Evolutionary conservation across 2,113 vertebrate species (phyloP).

Genomic region (Ranitomeya imitator): DNA sequence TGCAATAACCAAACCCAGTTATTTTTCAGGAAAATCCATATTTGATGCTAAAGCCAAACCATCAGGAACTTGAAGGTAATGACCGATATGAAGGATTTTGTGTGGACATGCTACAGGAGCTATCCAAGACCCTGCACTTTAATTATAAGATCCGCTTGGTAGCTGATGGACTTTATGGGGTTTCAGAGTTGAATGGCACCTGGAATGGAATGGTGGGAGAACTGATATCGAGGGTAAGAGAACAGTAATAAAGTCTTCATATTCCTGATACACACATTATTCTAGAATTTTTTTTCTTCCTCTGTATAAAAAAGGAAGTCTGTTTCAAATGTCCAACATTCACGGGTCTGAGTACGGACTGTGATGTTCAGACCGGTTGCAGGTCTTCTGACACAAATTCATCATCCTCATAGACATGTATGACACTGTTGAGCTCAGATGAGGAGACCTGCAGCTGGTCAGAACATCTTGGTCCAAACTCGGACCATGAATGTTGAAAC

Average conservation of each 20-base stretch:
- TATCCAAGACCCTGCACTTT: slow-evolving; percentile 92
- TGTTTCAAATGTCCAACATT: no score
- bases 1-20: slow-evolving; percentile 80
- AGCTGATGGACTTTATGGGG: slow-evolving; percentile 87
- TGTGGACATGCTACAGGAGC: slow-evolving; percentile 96
- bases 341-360: no score
- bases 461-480: no score
- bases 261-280: neutral
- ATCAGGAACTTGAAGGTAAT: slow-evolving; percentile 92
- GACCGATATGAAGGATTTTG: slow-evolving; percentile 97
- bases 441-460: no score
- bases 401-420: no score
- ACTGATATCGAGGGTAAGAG: slow-evolving; percentile 91
- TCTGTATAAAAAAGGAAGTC: no score
- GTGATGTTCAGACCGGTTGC: no score
- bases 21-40: slow-evolving; percentile 97
- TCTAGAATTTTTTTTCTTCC: no score
- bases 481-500: no score
- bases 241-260: neutral
- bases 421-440: no score
- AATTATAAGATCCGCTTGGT: slow-evolving; percentile 95
- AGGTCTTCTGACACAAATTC: no score
- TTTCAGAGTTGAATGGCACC: slow-evolving; percentile 88
- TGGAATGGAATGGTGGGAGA: slow-evolving; percentile 98
- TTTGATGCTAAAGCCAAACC: slow-evolving; percentile 92